phyloP scores from a whole-genome alignment of 2,888 invertebrate genomes.

The Agrochola lota region DNA sequence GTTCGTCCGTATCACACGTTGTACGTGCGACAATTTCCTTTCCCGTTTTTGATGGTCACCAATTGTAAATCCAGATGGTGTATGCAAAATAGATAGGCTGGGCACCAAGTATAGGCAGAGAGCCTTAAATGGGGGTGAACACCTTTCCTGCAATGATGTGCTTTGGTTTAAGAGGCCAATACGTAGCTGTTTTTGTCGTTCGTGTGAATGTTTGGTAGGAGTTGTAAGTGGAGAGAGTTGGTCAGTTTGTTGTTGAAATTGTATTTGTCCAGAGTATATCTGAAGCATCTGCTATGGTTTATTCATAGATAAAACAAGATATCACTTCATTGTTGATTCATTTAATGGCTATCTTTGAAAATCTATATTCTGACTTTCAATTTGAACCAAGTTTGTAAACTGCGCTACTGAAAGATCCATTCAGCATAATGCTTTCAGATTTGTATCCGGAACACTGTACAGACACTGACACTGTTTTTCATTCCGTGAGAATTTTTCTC shows the following conservation, averaged over 20 bases:
- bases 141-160: constrained; percentile 75
- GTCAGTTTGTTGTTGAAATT: constrained; percentile 5
- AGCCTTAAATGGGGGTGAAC: constrained; percentile 75
- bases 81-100: constrained; percentile 81
- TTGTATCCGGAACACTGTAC: not conserved
- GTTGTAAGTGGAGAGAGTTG: constrained; percentile 43
- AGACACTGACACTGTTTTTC: too few species aligned
- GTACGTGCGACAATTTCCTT: constrained; percentile 82
- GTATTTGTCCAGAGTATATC: not conserved
- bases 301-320: not conserved
- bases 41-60: constrained; percentile 80
- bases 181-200: constrained; percentile 71
- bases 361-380: not conserved
- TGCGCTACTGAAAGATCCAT: not conserved
- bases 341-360: not conserved
- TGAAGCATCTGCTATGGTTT: not conserved
- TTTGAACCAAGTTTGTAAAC: not conserved
- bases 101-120: constrained; percentile 77
- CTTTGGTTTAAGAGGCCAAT: constrained; percentile 74
- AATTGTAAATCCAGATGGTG: constrained; percentile 79
- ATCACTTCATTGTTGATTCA: not conserved
- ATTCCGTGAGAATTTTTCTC: too few species aligned
- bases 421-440: not conserved
- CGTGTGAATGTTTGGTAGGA: constrained; percentile 60
- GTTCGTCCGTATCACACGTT: constrained; percentile 51